Percentiles rank a stretch among this genome's conserved stretches.
These are phyloP conservation scores for Metridium senile DNA, from an alignment of 92 coral and sea anemone species.

Conservation along the genomic window DNA sequence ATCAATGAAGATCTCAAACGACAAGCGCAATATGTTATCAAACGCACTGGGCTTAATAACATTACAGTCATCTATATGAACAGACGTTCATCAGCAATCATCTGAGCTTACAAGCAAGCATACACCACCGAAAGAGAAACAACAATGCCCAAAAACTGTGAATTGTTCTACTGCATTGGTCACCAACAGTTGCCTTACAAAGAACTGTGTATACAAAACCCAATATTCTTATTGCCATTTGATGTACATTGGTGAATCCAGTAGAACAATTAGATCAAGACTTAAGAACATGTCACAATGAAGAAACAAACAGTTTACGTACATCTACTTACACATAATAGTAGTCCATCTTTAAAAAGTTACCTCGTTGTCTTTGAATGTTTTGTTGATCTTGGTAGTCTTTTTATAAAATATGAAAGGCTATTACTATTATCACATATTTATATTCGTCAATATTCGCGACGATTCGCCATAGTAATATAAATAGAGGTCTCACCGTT, in stretches of 20 bases:
- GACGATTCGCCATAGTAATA: no score
- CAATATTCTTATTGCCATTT: conserved; percentile 13
- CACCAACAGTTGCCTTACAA: conserved; percentile 22
- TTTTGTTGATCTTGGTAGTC: no score
- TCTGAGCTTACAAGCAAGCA: no score
- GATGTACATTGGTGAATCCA: conserved; percentile 38
- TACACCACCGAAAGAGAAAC: conserved; percentile 39
- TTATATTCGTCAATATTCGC: no score
- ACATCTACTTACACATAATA: conserved; percentile 25
- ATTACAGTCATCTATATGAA: conserved; percentile 20
- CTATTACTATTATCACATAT: no score
- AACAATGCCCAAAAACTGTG: conserved; percentile 27
- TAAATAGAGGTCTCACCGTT: no score
- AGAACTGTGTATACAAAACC: conserved; percentile 39
- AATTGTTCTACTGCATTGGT: conserved; percentile 19
- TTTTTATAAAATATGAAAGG: no score
- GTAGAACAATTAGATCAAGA: conserved; percentile 32
- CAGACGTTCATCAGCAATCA: conserved; percentile 25
- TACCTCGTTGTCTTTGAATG: no score
- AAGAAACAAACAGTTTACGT: conserved; percentile 29
- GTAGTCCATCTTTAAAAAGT: background rate
- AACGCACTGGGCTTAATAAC: conserved; percentile 31
- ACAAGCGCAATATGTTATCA: conserved; percentile 13
- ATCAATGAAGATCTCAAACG: conserved; percentile 37
- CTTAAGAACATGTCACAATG: conserved; percentile 37